Percentiles rank a stretch among this genome's conserved stretches.
phyloP scores from a whole-genome alignment of 2,113 vertebrate species.

The Excalfactoria chinensis region DNA sequence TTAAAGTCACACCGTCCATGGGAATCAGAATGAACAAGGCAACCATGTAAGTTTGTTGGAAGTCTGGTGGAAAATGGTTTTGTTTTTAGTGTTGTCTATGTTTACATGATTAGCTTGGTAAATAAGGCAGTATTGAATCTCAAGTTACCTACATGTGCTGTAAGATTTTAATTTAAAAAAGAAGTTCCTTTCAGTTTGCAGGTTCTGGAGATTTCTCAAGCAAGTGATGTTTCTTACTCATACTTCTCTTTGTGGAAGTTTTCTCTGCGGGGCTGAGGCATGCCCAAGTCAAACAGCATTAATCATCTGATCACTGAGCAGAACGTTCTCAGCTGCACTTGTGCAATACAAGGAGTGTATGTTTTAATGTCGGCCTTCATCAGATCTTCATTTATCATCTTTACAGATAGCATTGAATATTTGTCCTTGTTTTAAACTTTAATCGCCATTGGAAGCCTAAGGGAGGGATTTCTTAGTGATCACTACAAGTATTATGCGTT shows the following conservation, averaged over 20 bases:
- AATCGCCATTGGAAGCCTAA: background rate
- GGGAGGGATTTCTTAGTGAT: background rate
- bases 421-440: background rate
- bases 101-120: background rate
- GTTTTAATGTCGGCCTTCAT: background rate
- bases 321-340: background rate
- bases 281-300: background rate
- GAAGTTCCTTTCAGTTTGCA: background rate
- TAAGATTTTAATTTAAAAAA: background rate
- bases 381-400: background rate
- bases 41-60: conserved; percentile 79
- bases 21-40: conserved; percentile 84
- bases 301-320: background rate
- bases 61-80: background rate
- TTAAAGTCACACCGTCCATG: conserved; percentile 85
- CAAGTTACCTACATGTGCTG: fast-evolving
- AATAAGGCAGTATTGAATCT: fast-evolving
- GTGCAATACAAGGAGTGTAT: background rate
- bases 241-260: background rate
- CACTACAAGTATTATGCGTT: background rate
- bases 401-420: background rate
- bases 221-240: background rate
- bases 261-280: background rate
- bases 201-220: background rate
- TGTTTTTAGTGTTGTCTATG: fast-evolving